Base-by-base conservation (phyloP, 2,113 vertebrate species). In the Ailurus styani region DNA sequence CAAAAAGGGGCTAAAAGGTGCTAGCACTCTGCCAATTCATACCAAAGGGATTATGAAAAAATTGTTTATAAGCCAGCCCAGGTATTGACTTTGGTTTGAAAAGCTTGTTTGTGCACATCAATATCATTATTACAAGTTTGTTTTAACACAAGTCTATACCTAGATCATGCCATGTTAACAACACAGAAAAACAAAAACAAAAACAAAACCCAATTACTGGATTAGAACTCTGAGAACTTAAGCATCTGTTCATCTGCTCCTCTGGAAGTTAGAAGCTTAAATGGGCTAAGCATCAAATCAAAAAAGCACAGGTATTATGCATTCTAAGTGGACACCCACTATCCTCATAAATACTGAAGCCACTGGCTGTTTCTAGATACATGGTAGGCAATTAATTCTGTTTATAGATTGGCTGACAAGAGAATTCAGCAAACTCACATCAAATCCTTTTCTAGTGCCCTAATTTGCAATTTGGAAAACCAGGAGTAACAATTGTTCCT, bases 391-490 rank as follows among this genome's bases (percentile, higher is more conserved):
- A 91, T 84, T 88, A 87, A 90, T 95, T 96, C 54, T 96, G 79
- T 72, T 81, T 97, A 85, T 87, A 81, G 68, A 40, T n/a, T 72
- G 79, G 55, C 50, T 84, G 79, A 75, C 52, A 91, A 82, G 31
- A 90, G 42, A 86, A 29, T 92, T 90, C 64, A 72, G 27, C 68
- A 23, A 87, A 87, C 79, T 84, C 84, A 96, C 82, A 87, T 40
- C 83, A 95, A 78, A 91, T 84, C 60, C 25, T 72, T 93, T 83
- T 92, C 55, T 55, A 95, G 83, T 82, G 11, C 15, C 18, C 64
- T 89, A 70, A 96, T 95, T 96, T 97, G 23, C 78, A 70, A 87
- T 88, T 96, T 90, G 34, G 78, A 85, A 97, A 95, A 95, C 62
- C 5, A 93, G 89, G 83, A 96, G 66, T 55, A 91, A 81, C 50